Percentiles rank a stretch among this genome's conserved stretches.
Evolutionary conservation across 2,888 invertebrate species (phyloP).

Genomic region (Aethes cnicana): DNA sequence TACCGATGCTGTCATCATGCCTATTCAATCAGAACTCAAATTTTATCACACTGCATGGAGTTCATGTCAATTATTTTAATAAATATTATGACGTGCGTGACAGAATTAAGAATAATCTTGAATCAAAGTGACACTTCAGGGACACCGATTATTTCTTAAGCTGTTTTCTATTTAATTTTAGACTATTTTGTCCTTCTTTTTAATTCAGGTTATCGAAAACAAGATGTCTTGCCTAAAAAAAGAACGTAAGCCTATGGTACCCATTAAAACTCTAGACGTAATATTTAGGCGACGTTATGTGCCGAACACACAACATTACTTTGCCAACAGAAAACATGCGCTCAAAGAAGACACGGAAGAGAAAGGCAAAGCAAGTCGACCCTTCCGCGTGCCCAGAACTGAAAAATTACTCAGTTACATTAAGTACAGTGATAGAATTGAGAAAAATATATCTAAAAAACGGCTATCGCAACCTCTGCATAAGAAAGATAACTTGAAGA

Average conservation of each 20-base stretch:
- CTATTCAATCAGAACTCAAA: too few species aligned
- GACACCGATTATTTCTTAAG: conserved; percentile 17
- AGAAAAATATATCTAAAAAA: conserved; percentile 54
- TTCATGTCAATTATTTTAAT: too few species aligned
- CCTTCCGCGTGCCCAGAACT: conserved; percentile 66
- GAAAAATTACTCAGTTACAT: conserved; percentile 73
- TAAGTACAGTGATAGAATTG: conserved; percentile 70
- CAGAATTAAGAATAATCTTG: conserved; percentile 12
- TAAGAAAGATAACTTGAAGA: conserved; percentile 66
- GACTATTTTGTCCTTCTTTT: conserved; percentile 3
- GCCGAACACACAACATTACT: conserved; percentile 73
- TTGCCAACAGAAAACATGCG: conserved; percentile 67
- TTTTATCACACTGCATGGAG: too few species aligned
- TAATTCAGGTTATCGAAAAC: too few species aligned
- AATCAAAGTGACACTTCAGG: conserved; percentile 8
- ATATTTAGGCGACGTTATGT: conserved; percentile 74
- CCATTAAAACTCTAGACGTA: conserved; percentile 69
- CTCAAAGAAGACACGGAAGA: conserved; percentile 40
- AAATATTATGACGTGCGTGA: not conserved
- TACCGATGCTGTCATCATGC: too few species aligned
- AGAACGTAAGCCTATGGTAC: conserved; percentile 67
- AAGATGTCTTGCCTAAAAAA: conserved; percentile 60
- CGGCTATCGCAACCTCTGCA: conserved; percentile 59
- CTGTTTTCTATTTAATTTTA: conserved; percentile 28
- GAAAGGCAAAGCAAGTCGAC: conserved; percentile 48